phyloP scores from a whole-genome alignment of 1,140 invertebrate genomes.

The Leptinotarsa undecemlineata region DNA sequence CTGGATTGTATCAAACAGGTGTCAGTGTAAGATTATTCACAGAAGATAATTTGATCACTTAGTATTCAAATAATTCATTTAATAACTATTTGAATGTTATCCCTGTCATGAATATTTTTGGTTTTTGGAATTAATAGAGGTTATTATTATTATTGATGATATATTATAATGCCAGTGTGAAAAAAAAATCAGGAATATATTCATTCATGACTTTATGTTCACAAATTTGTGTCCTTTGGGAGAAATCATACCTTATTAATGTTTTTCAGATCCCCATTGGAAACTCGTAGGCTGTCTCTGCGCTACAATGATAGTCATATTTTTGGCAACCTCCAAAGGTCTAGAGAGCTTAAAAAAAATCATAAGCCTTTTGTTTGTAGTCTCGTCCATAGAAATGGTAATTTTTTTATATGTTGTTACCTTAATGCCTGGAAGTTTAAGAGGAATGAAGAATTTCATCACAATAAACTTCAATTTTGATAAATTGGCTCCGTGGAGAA shows the following conservation, averaged over 20 bases:
- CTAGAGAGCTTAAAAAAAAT: background rate
- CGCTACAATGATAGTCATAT: background rate
- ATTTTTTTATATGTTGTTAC: background rate
- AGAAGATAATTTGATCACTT: too few relatives aligned
- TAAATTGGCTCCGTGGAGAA: slow-evolving; percentile 5
- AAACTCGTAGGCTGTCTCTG: slow-evolving; percentile 14
- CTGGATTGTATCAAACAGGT: too few relatives aligned
- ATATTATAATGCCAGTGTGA: too few relatives aligned
- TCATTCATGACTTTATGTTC: too few relatives aligned
- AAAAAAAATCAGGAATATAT: too few relatives aligned
- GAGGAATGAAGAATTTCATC: slow-evolving; percentile 12
- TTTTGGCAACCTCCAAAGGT: background rate
- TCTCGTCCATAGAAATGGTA: background rate
- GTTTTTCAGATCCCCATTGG: slow-evolving; percentile 9
- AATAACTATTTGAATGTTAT: too few relatives aligned
- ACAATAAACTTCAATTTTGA: background rate
- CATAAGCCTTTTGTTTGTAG: background rate
- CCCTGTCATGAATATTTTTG: too few relatives aligned
- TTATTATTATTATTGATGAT: too few relatives aligned
- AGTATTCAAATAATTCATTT: too few relatives aligned
- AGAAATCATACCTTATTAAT: background rate
- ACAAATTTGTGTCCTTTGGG: too few relatives aligned
- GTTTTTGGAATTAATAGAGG: too few relatives aligned
- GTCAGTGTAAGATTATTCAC: too few relatives aligned
- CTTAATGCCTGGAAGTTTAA: background rate